Evolutionary conservation across 1,140 invertebrate genomes (phyloP).

Genomic region (Galendromus occidentalis): DNA sequence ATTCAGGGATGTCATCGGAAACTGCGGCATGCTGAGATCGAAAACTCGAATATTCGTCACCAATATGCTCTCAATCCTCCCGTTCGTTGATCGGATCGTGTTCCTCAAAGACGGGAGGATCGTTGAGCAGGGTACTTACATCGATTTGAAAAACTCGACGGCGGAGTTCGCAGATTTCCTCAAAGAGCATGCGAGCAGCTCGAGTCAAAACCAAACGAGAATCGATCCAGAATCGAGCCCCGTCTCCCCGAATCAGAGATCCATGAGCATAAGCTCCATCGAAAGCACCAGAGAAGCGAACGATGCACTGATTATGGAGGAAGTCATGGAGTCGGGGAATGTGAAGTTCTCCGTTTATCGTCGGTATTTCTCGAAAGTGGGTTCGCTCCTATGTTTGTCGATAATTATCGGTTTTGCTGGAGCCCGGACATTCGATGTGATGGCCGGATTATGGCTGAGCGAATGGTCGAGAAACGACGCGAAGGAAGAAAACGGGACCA

Average conservation of each 20-base stretch:
- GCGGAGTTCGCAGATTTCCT: slow-evolving; percentile 27
- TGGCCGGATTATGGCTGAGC: slow-evolving; percentile 24
- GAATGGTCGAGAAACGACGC: slow-evolving; percentile 37
- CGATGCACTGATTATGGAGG: neutral
- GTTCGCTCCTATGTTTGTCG: slow-evolving; percentile 17
- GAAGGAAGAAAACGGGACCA: slow-evolving; percentile 24
- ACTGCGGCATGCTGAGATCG: slow-evolving; percentile 51
- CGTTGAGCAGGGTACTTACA: slow-evolving; percentile 30
- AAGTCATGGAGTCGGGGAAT: neutral
- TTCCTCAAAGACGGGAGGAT: slow-evolving; percentile 50
- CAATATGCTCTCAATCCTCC: slow-evolving; percentile 38
- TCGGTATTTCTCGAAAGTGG: slow-evolving; percentile 23
- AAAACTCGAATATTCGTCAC: slow-evolving; percentile 73
- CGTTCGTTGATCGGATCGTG: slow-evolving; percentile 64
- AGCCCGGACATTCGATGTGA: slow-evolving; percentile 22
- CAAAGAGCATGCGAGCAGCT: slow-evolving; percentile 11
- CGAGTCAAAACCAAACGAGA: neutral
- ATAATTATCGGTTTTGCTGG: slow-evolving; percentile 23
- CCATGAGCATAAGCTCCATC: neutral
- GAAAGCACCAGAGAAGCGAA: neutral
- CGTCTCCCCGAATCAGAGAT: neutral
- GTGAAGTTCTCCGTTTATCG: slow-evolving; percentile 20
- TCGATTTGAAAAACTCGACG: slow-evolving; percentile 25
- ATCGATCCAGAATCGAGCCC: neutral
- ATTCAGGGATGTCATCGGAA: slow-evolving; percentile 42